Percentiles rank a stretch among this genome's conserved stretches.
Evolutionary conservation across 2,888 invertebrate species (phyloP).

Genomic region (Parnassius orleans): DNA sequence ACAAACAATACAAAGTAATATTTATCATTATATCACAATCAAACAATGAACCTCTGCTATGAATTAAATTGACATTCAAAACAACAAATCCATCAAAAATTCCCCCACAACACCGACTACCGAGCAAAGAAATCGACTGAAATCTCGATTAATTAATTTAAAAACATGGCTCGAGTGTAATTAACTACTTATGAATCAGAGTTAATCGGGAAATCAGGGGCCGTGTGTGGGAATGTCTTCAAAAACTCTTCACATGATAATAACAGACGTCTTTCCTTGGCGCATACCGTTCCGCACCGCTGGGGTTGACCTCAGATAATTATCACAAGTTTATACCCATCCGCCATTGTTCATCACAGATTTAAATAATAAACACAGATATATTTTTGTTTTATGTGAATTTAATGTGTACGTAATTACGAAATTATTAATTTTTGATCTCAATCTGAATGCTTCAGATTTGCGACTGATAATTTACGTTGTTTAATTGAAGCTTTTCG

Average conservation of each 20-base stretch:
- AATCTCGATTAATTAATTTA: slow-evolving; percentile 61
- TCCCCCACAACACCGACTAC: slow-evolving; percentile 45
- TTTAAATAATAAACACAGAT: slow-evolving; percentile 52
- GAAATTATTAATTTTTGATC: slow-evolving; percentile 16
- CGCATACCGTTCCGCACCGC: slow-evolving; percentile 73
- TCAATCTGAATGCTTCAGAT: slow-evolving; percentile 6
- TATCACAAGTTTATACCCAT: slow-evolving; percentile 70
- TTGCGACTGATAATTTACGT: slow-evolving; percentile 1
- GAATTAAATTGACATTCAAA: slow-evolving; percentile 10
- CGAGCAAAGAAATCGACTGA: slow-evolving; percentile 40
- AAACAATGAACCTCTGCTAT: neutral
- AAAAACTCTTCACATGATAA: slow-evolving; percentile 78
- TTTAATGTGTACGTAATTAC: slow-evolving; percentile 21
- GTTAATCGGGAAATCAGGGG: slow-evolving; percentile 74
- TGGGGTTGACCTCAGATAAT: slow-evolving; percentile 73
- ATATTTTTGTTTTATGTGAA: slow-evolving; percentile 58
- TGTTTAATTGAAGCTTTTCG: slow-evolving; percentile 3
- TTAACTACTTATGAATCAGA: slow-evolving; percentile 74
- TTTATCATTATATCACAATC: neutral
- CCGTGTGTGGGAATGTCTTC: slow-evolving; percentile 75
- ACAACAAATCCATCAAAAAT: slow-evolving; percentile 34
- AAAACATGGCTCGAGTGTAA: slow-evolving; percentile 61
- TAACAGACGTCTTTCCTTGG: slow-evolving; percentile 67
- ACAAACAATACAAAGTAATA: too few relatives aligned
- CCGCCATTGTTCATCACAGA: slow-evolving; percentile 71